Evolutionary conservation across 1,140 invertebrate species (phyloP), one percentile per base, ranked within the genome.

Genomic region (Drosophila serrata): DNA sequence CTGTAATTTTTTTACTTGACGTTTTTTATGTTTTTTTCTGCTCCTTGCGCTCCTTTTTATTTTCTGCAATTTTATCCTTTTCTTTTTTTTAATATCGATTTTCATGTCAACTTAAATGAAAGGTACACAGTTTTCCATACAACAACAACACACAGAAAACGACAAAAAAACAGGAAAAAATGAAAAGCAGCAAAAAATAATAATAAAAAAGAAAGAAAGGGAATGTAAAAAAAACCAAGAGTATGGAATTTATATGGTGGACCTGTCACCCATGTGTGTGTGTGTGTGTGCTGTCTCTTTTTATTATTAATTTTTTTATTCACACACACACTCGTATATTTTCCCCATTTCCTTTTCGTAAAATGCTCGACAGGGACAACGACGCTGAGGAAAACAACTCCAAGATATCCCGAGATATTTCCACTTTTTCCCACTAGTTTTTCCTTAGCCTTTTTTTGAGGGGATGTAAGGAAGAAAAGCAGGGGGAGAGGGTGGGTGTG

Each of bases 51-150:
- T 24, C 24, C 64, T 51, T 72, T 82, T 69, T 68, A 68, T 64
- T 82, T 77, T 78, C 37, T 53, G 61, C 73, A 81, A 70, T 81
- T 81, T 88, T 87, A 82, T 87, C 80, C 79, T 88, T 87, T 79
- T 27, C 4, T 13, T 46, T 48, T 48, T 81, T 82, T 68, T 74
- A 87, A 88, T 88, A 88, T 88, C 80, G 85, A 87, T 90, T 90
- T 90, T 90, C 81, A 90, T 90, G 85, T 90, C 85, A 90, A 86
- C 81, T 85, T 90, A 90, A 90, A 90, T 90, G 86, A 90, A 90
- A 90, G 85, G 85, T 90, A 90, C 86, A 90, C 85, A 90, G 75
- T 87, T 86, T 87, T 87, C 69, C 75, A 82, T 82, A 65, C 51
- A 76, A 59, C 43, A 73, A 51, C 33, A 58, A 48, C 46, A 49